A percentile compares a stretch with the other conserved stretches of the same genome.
Evolutionary conservation across 2,113 vertebrate genomes (phyloP).

Genomic region (Pygoscelis antarcticus): DNA sequence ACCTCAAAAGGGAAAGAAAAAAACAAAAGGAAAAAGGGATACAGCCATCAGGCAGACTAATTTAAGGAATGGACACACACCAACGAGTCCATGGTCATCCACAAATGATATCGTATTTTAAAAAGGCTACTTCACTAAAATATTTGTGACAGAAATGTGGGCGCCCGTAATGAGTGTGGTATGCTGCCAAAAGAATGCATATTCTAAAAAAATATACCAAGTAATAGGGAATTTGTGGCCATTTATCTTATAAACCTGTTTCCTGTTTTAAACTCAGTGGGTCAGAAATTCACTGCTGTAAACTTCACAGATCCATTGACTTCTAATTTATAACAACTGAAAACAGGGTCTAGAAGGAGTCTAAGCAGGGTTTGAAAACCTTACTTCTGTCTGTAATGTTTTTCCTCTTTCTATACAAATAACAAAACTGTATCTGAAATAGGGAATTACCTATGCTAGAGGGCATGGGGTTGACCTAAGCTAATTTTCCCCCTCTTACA

Average conservation of each 20-base stretch:
- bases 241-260: not conserved
- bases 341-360: not conserved
- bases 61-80: constrained; percentile 1
- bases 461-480: not conserved
- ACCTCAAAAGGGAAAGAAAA: not conserved
- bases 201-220: not conserved
- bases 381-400: not conserved
- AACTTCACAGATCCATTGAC: not conserved
- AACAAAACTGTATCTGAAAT: not conserved
- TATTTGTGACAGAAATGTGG: constrained; percentile 1
- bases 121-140: not conserved
- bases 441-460: not conserved
- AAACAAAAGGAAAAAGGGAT: not conserved
- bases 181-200: not conserved
- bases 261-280: constrained; percentile 4
- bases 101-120: not conserved
- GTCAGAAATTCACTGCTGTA: constrained; percentile 7
- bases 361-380: not conserved
- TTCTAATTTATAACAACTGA: not conserved
- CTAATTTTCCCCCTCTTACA: not conserved
- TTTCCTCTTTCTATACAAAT: not conserved
- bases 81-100: not conserved
- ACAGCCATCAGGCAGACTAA: not conserved
- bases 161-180: not conserved
- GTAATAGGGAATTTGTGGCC: not conserved